Percentiles rank a stretch among this genome's conserved stretches.
Conservation (phyloP, 1,140 invertebrate genomes). For the Lucilia cuprina region DNA sequence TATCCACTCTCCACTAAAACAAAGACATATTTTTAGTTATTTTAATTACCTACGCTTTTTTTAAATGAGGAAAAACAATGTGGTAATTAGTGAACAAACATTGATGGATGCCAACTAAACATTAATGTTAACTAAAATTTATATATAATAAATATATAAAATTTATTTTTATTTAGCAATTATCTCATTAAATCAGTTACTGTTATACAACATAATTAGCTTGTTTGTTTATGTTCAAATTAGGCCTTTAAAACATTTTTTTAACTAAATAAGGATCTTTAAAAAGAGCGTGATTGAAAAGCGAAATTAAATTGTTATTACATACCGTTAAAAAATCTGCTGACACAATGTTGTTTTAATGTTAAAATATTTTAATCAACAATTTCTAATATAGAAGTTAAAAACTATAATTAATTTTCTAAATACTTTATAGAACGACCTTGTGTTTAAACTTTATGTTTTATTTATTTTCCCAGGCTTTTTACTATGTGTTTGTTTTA, state of each 20-base stretch:
- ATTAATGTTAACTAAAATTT: not conserved
- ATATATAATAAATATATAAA: not conserved
- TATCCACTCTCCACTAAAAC: not conserved
- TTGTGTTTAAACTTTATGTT: too few species aligned
- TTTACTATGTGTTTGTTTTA: not conserved
- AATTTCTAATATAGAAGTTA: too few species aligned
- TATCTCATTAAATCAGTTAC: not conserved
- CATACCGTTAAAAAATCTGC: too few species aligned
- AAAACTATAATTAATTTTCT: too few species aligned
- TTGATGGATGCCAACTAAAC: not conserved
- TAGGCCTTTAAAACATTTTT: not conserved
- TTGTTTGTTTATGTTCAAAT: not conserved
- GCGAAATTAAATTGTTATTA: not conserved
- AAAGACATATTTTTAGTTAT: constrained; percentile 12
- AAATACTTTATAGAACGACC: too few species aligned
- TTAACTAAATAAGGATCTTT: not conserved
- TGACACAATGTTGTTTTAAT: not conserved
- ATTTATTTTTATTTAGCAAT: not conserved
- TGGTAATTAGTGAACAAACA: not conserved
- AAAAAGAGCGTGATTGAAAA: not conserved
- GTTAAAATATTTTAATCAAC: not conserved
- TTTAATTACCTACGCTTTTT: not conserved
- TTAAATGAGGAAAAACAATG: not conserved
- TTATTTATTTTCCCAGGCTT: not conserved
- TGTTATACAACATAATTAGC: not conserved